phyloP scores from a whole-genome alignment of 2,888 invertebrate genomes.

The Globia sparganii region DNA sequence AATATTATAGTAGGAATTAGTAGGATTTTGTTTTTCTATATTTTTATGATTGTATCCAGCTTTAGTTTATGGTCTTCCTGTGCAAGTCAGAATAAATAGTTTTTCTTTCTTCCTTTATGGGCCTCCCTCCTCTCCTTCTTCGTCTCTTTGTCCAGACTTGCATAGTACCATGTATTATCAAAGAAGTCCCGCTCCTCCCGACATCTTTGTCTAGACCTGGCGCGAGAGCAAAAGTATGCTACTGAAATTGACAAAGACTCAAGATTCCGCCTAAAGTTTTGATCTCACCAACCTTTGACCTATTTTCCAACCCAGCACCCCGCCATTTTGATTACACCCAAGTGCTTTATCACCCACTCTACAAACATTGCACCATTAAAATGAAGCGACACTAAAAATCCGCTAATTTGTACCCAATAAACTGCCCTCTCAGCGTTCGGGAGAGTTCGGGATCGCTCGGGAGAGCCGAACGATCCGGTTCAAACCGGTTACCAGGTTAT shows the following conservation, averaged over 20 bases:
- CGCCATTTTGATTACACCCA: slow-evolving; percentile 5
- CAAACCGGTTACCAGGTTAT: slow-evolving; percentile 67
- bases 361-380: slow-evolving; percentile 27
- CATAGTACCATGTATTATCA: background rate
- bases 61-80: no score
- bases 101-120: background rate
- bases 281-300: background rate
- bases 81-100: background rate
- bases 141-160: background rate
- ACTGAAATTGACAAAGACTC: background rate
- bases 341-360: background rate
- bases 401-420: slow-evolving; percentile 45
- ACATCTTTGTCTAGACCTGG: background rate
- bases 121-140: background rate
- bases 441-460: slow-evolving; percentile 57
- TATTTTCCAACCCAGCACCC: background rate
- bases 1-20: no score
- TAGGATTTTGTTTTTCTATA: background rate
- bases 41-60: no score
- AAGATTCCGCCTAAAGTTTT: background rate
- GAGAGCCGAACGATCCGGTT: slow-evolving; percentile 57
- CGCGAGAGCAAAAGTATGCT: background rate
- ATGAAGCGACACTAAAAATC: slow-evolving; percentile 21
- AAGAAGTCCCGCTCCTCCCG: no score
- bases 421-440: slow-evolving; percentile 44